Evolutionary conservation across 2,113 vertebrate genomes (phyloP).

Genomic region (Pica pica): DNA sequence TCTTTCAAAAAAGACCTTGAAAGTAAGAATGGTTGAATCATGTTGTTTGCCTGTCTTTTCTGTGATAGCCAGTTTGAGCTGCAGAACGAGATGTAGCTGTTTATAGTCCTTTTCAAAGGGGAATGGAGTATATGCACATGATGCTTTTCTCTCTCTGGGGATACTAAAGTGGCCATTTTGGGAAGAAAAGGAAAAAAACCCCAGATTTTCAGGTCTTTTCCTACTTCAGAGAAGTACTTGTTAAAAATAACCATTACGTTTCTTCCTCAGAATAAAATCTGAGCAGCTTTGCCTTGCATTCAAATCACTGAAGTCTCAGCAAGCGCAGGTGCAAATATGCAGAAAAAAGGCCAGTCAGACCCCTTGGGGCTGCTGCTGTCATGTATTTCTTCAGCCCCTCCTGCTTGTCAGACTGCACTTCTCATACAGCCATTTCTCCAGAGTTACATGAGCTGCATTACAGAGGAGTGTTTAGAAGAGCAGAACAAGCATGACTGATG

Average conservation of each 20-base stretch:
- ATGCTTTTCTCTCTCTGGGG: neutral
- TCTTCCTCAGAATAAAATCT: neutral
- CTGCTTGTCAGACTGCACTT: neutral
- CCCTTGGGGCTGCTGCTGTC: neutral
- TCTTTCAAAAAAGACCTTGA: neutral
- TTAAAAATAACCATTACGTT: neutral
- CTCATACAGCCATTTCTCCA: neutral
- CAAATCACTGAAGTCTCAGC: neutral
- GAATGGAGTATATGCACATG: neutral
- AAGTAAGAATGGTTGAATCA: neutral
- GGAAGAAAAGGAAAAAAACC: neutral
- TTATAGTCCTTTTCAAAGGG: neutral
- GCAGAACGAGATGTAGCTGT: neutral
- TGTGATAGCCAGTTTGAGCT: neutral
- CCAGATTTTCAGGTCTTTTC: neutral
- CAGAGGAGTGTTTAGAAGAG: neutral
- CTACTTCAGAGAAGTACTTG: neutral
- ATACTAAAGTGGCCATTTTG: neutral
- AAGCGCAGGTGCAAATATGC: neutral
- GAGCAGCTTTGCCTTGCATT: neutral
- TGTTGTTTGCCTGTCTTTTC: neutral
- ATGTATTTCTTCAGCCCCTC: neutral
- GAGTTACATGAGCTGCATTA: accelerated
- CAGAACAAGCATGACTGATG: neutral
- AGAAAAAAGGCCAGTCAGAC: neutral